These are phyloP conservation scores for Pedionomus torquatus DNA, from an alignment of 2,113 vertebrate species.

Conservation along the genomic window DNA sequence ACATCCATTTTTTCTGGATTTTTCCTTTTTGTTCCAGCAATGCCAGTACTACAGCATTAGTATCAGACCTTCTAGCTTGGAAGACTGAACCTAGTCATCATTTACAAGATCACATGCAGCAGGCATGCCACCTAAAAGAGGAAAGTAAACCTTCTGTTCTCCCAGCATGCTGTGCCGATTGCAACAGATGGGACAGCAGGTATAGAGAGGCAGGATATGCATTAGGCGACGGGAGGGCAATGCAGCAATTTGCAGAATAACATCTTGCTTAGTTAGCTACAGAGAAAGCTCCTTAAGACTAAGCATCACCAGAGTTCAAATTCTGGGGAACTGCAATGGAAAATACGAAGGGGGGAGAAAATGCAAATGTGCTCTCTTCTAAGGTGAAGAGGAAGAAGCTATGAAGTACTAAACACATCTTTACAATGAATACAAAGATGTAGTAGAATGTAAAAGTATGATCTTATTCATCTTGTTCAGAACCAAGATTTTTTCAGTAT, in stretches of 20 bases:
- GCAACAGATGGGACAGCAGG: neutral
- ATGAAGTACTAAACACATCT: neutral
- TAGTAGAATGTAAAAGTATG: neutral
- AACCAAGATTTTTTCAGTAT: neutral
- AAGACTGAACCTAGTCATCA: neutral
- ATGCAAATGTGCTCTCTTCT: neutral
- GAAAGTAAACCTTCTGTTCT: neutral
- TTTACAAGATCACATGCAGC: neutral
- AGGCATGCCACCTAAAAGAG: neutral
- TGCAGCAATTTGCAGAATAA: neutral
- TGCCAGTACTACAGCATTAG: neutral
- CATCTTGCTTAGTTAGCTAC: neutral
- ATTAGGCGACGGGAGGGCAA: neutral
- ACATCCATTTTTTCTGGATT: neutral
- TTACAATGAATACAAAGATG: neutral
- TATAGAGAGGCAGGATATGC: neutral
- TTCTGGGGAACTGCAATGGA: neutral
- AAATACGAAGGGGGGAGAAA: fast-evolving
- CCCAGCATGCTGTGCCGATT: neutral
- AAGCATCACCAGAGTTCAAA: neutral
- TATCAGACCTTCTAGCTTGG: neutral
- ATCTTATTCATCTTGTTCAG: neutral
- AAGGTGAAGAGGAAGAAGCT: neutral
- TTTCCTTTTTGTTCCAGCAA: neutral
- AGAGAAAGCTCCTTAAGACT: neutral